Conservation (phyloP, 2,888 invertebrate species). For the Cantharis nigra region DNA sequence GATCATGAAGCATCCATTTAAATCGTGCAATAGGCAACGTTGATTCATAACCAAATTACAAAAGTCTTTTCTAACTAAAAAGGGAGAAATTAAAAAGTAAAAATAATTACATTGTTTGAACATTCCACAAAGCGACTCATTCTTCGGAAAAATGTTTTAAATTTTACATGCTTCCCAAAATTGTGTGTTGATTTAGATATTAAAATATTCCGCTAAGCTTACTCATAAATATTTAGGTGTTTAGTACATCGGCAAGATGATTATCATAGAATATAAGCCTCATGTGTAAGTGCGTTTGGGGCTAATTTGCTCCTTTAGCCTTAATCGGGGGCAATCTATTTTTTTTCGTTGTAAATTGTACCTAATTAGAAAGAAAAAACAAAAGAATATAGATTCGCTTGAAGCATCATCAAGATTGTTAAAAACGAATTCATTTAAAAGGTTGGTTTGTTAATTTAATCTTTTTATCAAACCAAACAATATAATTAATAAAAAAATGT, state of each 20-base stretch:
- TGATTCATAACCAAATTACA: constrained; percentile 22
- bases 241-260: not conserved
- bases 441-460: not conserved
- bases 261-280: not conserved
- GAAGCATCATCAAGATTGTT: not conserved
- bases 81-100: not conserved
- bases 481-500: constrained; percentile 10
- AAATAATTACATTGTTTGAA: not conserved
- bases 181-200: not conserved
- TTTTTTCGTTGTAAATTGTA: not conserved
- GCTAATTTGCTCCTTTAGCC: not conserved
- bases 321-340: not conserved
- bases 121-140: not conserved
- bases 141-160: not conserved
- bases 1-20: constrained; percentile 23
- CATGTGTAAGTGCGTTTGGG: not conserved
- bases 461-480: constrained; percentile 2
- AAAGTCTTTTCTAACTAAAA: constrained; percentile 10
- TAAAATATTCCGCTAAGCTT: not conserved
- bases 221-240: not conserved
- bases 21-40: constrained; percentile 24
- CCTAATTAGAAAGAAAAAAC: not conserved
- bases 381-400: not conserved
- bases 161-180: not conserved
- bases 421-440: not conserved